These are phyloP conservation scores for Prorops nasuta DNA, from an alignment of 1,140 invertebrate genomes.

Conservation along the genomic window DNA sequence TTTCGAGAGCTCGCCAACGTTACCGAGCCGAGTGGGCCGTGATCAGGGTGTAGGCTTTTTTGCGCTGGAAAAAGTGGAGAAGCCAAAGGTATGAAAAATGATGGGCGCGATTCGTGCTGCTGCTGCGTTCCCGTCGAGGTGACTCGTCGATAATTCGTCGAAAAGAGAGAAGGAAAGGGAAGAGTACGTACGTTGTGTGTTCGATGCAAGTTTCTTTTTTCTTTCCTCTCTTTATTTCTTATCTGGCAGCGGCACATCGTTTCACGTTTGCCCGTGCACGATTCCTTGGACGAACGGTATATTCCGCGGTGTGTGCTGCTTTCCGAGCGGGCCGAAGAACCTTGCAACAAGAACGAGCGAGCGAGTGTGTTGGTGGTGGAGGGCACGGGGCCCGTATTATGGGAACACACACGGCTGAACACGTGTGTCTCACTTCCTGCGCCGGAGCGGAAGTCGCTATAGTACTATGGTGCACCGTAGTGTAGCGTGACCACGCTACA, in stretches of 20 bases:
- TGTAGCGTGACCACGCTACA: conserved; percentile 47
- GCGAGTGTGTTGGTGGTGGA: background rate
- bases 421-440: conserved; percentile 55
- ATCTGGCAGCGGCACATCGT: background rate
- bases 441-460: conserved; percentile 53
- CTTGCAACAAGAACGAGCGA: conserved; percentile 9
- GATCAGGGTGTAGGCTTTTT: no score
- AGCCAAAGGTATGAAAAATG: no score
- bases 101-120: no score
- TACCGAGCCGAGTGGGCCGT: no score
- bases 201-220: background rate
- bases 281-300: conserved; percentile 16
- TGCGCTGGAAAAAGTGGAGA: no score
- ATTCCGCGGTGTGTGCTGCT: background rate
- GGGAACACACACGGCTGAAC: conserved; percentile 46
- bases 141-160: no score
- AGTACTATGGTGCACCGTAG: conserved; percentile 46
- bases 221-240: background rate
- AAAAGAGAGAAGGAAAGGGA: background rate
- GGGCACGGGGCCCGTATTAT: conserved; percentile 25
- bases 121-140: no score
- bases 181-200: background rate
- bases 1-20: no score
- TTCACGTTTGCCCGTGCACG: conserved; percentile 16
- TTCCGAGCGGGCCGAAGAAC: conserved; percentile 17